Base-by-base conservation (phyloP, 23 tunicate species). In the Corella eumyota region DNA sequence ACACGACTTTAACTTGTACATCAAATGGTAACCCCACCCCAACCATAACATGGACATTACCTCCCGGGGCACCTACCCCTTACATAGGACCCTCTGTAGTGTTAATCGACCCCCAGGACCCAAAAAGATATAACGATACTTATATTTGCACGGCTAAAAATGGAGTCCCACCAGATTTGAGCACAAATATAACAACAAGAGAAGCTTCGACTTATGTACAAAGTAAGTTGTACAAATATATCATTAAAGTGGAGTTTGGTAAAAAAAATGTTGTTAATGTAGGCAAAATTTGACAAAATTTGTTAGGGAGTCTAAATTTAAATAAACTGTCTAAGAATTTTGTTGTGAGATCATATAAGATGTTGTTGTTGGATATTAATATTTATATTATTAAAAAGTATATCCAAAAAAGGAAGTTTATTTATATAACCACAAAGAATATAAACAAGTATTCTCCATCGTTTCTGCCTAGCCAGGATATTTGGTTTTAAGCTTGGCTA, bases 21-120 rank as follows among this genome's bases (percentile, higher is more conserved):
- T 67, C 88, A 4, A 67, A 70, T 7, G 77, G 77, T n/a, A 79
- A 79, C 52, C 88, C 88, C 21, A 34, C 64, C 20, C 79, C 76
- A 9, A 70, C 68, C 3, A 73, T 73, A 27, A 32, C 4, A 32
- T 79, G 88, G 88, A 61, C 38, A 0, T 29, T 78, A 70, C 85
- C 85, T 13, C 51, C 40, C 6, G 48, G 62, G 4, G 58, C 58
- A 4, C 68, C 78, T 0, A 26, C 25, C 27, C 3, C 65, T 13
- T 20, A 20, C 22, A 21, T 26, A 47, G 70, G 61, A 22, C 33
- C 45, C 20, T 63, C 71, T 19, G 65, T 63, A 6, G 52, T 29
- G 40, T 32, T 79, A 13, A 44, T 79, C 0, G 35, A 53, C 0
- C 77, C 88, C 2, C 45, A 34, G 17, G 70, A 70, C 34, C 77